Percentiles rank a stretch among this genome's conserved stretches.
phyloP scores from a whole-genome alignment of 2,113 vertebrate genomes.

The Syngnathoides biaculeatus region DNA sequence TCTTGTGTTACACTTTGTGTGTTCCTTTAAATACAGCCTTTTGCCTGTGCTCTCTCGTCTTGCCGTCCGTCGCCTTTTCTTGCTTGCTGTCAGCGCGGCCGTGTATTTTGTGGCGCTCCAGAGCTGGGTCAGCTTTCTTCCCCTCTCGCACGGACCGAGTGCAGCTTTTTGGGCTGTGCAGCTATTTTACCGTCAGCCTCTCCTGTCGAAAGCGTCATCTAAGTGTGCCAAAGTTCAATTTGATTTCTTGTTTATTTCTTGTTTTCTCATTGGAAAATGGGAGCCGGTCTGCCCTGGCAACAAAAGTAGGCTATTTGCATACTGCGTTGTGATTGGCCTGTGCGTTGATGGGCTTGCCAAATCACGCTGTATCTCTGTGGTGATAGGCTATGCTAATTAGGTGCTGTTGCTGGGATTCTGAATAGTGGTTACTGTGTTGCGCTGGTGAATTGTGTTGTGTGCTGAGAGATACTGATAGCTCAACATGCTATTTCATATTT shows the following conservation, averaged over 20 bases:
- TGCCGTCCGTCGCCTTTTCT: constrained; percentile 58
- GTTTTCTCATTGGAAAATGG: constrained; percentile 97
- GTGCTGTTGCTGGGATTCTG: constrained; percentile 97
- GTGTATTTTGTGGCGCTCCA: constrained; percentile 65
- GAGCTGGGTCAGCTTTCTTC: constrained; percentile 71
- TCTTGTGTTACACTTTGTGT: constrained; percentile 23
- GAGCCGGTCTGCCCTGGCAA: constrained; percentile 96
- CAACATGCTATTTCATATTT: constrained; percentile 85
- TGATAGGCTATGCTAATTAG: constrained; percentile 99
- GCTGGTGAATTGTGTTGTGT: constrained; percentile 93
- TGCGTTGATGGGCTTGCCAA: constrained; percentile 79
- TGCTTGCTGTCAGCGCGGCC: constrained; percentile 57
- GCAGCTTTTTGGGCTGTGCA: constrained; percentile 73
- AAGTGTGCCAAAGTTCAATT: constrained; percentile 96
- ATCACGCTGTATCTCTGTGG: constrained; percentile 80
- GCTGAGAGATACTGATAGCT: constrained; percentile 91
- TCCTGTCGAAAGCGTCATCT: constrained; percentile 89
- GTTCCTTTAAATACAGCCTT: constrained; percentile 35
- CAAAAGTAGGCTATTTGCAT: constrained; percentile 95
- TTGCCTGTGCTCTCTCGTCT: constrained; percentile 54
- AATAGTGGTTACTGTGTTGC: constrained; percentile 85
- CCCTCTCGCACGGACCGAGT: constrained; percentile 63
- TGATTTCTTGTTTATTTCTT: constrained; percentile 97
- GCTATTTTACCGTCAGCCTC: constrained; percentile 75
- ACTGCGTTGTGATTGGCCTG: constrained; percentile 83